A percentile compares a stretch with the other conserved stretches of the same genome.
Evolutionary conservation across 1,140 invertebrate genomes (phyloP).

Genomic region (Wasmannia auropunctata): DNA sequence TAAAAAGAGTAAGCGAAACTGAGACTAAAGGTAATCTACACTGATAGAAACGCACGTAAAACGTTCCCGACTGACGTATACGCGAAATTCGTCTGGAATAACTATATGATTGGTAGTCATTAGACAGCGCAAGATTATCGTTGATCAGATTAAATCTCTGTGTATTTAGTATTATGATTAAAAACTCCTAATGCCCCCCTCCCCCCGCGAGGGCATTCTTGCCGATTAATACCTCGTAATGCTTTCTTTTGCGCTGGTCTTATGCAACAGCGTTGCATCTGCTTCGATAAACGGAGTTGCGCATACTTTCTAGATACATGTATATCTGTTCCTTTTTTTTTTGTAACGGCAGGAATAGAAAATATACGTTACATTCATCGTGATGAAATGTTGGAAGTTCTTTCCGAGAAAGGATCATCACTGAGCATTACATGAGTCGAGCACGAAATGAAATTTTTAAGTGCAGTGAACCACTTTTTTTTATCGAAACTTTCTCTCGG

Average conservation of each 20-base stretch:
- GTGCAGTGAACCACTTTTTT: background rate
- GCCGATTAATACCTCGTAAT: conserved; percentile 55
- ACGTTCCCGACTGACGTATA: too few species aligned
- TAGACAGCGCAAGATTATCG: background rate
- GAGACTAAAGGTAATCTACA: too few species aligned
- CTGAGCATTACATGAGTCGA: background rate
- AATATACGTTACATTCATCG: conserved; percentile 1
- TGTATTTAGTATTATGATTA: background rate
- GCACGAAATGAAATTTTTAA: conserved; percentile 6
- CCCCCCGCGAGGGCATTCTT: conserved; percentile 14
- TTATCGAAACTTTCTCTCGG: background rate
- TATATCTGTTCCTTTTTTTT: conserved; percentile 14
- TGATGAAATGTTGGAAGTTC: conserved; percentile 7
- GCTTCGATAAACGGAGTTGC: conserved; percentile 35
- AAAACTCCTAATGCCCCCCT: background rate
- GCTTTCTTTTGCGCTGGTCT: conserved; percentile 49
- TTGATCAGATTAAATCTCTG: background rate
- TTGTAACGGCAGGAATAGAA: background rate
- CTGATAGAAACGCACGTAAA: too few species aligned
- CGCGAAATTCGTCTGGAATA: background rate
- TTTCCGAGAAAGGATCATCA: background rate
- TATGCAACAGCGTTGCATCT: conserved; percentile 63
- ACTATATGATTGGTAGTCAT: background rate
- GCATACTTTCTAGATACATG: conserved; percentile 55
- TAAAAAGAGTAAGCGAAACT: too few species aligned